Percentiles rank a stretch among this genome's conserved stretches.
These are phyloP conservation scores for Bombus confusus DNA, from an alignment of 1,140 invertebrate genomes.

Conservation along the genomic window DNA sequence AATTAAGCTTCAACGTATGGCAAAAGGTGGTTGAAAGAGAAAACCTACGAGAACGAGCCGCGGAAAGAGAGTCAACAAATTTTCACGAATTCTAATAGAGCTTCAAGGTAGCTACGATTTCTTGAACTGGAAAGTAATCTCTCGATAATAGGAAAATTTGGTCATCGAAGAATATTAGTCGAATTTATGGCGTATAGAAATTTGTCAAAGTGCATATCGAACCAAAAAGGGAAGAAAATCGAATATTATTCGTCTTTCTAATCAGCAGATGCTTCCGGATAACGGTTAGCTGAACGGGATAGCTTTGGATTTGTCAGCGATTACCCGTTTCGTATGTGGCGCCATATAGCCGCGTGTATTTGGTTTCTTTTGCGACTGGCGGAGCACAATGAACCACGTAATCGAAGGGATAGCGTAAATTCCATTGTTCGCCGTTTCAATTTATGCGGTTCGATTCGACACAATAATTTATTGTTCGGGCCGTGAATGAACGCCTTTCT, in stretches of 20 bases:
- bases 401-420: conserved; percentile 22
- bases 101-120: too few relatives aligned
- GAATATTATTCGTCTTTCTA: background rate
- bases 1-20: too few relatives aligned
- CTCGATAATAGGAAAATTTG: too few relatives aligned
- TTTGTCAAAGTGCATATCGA: too few relatives aligned
- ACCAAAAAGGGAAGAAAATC: background rate
- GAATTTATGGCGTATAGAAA: too few relatives aligned
- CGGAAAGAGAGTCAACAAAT: too few relatives aligned
- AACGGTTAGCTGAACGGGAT: too few relatives aligned
- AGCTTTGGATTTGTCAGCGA: background rate
- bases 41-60: too few relatives aligned
- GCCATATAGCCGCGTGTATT: background rate
- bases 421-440: conserved; percentile 29
- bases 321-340: background rate
- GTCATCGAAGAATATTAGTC: too few relatives aligned
- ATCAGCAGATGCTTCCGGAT: background rate
- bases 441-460: conserved; percentile 14
- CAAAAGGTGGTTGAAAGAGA: too few relatives aligned
- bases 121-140: too few relatives aligned
- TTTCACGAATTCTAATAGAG: too few relatives aligned
- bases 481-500: conserved; percentile 24
- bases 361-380: background rate
- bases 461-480: conserved; percentile 36
- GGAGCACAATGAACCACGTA: conserved; percentile 4